Evolutionary conservation across 2,888 invertebrate species (phyloP).

Genomic region (Crocallis elinguaria): DNA sequence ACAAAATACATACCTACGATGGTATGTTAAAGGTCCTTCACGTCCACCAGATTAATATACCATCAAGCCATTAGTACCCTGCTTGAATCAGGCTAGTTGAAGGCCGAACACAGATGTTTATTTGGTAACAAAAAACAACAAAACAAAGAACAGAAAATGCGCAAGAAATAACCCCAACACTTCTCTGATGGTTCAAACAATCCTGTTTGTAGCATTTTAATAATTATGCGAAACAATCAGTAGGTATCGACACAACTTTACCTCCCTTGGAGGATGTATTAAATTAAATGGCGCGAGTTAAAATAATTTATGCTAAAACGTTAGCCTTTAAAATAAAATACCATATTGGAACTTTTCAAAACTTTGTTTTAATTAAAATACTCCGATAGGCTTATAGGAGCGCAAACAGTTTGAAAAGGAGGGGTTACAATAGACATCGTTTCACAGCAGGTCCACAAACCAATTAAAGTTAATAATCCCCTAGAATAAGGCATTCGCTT

Average conservation of each 20-base stretch:
- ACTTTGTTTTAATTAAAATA: constrained; percentile 54
- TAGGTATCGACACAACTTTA: constrained; percentile 26
- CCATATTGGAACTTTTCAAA: constrained; percentile 30
- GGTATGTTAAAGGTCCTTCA: no score
- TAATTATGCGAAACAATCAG: constrained; percentile 45
- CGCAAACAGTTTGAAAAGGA: constrained; percentile 45
- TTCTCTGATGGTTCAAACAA: constrained; percentile 23
- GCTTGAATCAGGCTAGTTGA: no score
- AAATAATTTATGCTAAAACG: constrained; percentile 39
- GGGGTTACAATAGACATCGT: constrained; percentile 60
- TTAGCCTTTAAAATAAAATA: constrained; percentile 35
- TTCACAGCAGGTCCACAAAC: constrained; percentile 61
- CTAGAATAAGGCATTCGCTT: constrained; percentile 61
- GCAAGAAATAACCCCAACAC: background rate
- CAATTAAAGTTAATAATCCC: constrained; percentile 81
- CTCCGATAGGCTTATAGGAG: constrained; percentile 45
- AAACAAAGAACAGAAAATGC: no score
- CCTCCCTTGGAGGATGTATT: constrained; percentile 10
- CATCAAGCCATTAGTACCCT: no score
- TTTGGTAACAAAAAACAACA: no score
- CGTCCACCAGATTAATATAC: no score
- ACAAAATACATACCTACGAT: no score
- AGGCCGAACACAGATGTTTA: no score
- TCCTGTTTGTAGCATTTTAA: constrained; percentile 38
- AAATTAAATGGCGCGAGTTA: constrained; percentile 41